phyloP scores from a whole-genome alignment of 2,797 vertebrate species.

The Monodelphis domestica region DNA sequence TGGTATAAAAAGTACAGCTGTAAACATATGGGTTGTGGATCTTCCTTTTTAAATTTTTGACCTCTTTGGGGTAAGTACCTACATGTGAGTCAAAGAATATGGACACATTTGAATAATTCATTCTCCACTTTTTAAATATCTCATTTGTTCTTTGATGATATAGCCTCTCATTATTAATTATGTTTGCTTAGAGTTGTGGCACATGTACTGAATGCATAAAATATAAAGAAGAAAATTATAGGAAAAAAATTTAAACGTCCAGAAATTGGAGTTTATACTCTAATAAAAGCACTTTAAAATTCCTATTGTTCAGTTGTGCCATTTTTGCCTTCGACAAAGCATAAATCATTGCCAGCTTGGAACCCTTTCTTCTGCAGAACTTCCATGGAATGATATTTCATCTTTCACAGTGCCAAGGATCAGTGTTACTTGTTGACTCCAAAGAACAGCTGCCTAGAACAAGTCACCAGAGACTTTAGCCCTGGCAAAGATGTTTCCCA shows the following conservation, averaged over 20 bases:
- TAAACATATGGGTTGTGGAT: not conserved
- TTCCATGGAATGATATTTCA: slow-evolving; percentile 17
- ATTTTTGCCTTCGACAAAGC: not conserved
- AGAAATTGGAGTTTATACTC: slow-evolving; percentile 32
- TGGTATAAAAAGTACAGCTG: not conserved
- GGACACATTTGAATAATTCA: not conserved
- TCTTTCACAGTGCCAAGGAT: not conserved
- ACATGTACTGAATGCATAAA: slow-evolving; percentile 21
- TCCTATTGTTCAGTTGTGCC: slow-evolving; percentile 1
- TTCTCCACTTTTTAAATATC: not conserved
- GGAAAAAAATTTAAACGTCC: slow-evolving; percentile 33
- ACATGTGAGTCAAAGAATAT: not conserved
- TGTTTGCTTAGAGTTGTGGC: not conserved
- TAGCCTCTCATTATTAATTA: not conserved
- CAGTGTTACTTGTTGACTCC: not conserved
- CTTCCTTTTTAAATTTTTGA: not conserved
- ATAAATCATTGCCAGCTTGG: not conserved
- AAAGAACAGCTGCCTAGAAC: not conserved
- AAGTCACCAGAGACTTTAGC: not conserved
- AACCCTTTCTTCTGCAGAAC: slow-evolving; percentile 10
- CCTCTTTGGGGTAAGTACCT: not conserved
- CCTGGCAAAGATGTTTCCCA: not conserved
- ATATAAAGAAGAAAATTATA: slow-evolving; percentile 39
- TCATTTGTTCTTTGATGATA: not conserved
- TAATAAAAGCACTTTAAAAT: slow-evolving; percentile 44